Evolutionary conservation across 2,113 vertebrate species (phyloP).

Genomic region (Podarcis muralis): DNA sequence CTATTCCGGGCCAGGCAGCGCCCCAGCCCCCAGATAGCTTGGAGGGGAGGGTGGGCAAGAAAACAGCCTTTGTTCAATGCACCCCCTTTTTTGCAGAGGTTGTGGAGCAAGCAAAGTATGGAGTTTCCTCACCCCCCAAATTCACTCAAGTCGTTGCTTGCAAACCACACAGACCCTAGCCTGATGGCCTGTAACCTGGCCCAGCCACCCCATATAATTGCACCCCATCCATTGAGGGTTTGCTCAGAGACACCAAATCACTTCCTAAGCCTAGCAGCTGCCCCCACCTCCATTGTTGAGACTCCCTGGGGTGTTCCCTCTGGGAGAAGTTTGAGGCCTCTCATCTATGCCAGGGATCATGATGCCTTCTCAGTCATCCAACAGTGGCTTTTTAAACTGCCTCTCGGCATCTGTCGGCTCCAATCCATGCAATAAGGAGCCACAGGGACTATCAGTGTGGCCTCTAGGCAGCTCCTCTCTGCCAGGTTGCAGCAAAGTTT

Average conservation of each 20-base stretch:
- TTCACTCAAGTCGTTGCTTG: background rate
- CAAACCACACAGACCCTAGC: too few relatives aligned
- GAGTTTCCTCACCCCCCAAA: background rate
- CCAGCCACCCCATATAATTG: background rate
- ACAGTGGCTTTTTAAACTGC: background rate
- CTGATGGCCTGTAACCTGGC: background rate
- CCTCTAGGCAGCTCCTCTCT: background rate
- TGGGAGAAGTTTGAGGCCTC: background rate
- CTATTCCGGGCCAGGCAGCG: slow-evolving; percentile 66
- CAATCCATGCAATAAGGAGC: too few relatives aligned
- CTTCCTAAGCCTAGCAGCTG: background rate
- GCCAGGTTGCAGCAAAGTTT: background rate
- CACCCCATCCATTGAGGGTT: background rate
- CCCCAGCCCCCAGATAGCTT: slow-evolving; percentile 23
- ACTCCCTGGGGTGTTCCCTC: background rate
- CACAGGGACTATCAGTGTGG: background rate
- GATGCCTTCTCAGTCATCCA: background rate
- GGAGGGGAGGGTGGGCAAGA: background rate
- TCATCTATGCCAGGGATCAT: too few relatives aligned
- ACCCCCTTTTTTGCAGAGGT: background rate
- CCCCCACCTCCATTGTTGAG: background rate
- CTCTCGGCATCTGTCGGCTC: background rate
- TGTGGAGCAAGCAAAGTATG: background rate
- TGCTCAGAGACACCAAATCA: background rate
- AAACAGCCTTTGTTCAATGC: slow-evolving; percentile 49